Evolutionary conservation across 1,140 invertebrate genomes (phyloP).

Genomic region (Drosophila ercepeae): DNA sequence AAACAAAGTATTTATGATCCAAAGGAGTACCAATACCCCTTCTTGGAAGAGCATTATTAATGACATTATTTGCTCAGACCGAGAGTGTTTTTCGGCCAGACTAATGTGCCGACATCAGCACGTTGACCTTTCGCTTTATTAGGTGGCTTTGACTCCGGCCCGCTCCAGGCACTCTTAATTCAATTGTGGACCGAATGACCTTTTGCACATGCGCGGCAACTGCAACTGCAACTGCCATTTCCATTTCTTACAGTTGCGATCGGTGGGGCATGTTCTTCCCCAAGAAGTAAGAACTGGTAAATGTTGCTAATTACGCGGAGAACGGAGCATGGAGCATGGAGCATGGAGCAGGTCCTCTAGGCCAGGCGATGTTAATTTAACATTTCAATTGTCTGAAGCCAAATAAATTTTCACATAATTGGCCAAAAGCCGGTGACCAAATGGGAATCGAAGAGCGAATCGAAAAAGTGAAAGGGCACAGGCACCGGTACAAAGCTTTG

Average conservation of each 20-base stretch:
- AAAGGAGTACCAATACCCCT: too few species aligned
- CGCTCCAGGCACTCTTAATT: slow-evolving; percentile 65
- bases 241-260: slow-evolving; percentile 45
- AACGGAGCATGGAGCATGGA: neutral
- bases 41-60: slow-evolving; percentile 44
- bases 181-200: slow-evolving; percentile 72
- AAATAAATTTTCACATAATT: slow-evolving; percentile 72
- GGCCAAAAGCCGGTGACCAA: slow-evolving; percentile 38
- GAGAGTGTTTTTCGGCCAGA: slow-evolving; percentile 21
- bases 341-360: slow-evolving; percentile 23
- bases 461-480: slow-evolving; percentile 74
- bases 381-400: slow-evolving; percentile 71
- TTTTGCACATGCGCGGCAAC: slow-evolving; percentile 57
- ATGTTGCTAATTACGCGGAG: slow-evolving; percentile 56
- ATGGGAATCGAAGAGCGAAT: slow-evolving; percentile 4
- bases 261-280: slow-evolving; percentile 16
- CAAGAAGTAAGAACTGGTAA: neutral
- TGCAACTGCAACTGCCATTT: slow-evolving; percentile 17
- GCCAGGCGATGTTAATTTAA: slow-evolving; percentile 68
- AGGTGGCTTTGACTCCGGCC: slow-evolving; percentile 35
- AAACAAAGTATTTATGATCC: too few species aligned
- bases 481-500: slow-evolving; percentile 15
- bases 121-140: slow-evolving; percentile 74
- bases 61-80: slow-evolving; percentile 60
- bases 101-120: slow-evolving; percentile 46